Base-by-base conservation (phyloP, 2,888 invertebrate species). In the Leptura quadrifasciata region DNA sequence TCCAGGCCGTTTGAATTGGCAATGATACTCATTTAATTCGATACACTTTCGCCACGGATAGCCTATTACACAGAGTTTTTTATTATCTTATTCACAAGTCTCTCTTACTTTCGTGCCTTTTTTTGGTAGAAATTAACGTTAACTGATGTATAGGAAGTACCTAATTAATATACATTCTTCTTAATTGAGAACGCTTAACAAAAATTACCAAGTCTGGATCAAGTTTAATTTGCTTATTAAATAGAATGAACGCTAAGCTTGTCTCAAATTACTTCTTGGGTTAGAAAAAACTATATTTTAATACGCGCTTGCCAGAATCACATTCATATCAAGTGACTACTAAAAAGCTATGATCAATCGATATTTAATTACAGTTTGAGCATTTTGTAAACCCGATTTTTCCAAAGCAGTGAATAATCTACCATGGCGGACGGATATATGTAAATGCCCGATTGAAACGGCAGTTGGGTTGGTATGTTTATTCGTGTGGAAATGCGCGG, bases 401-500 rank as follows among this genome's bases (percentile, higher is more conserved):
- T 80, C 79, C 77, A 74, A 72, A 75, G 75, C 72, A 75, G 61
- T 81, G 80, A 78, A 78, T 79, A 81, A 80, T 77, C 77, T 75
- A 78, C 77, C 78, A 79, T 77, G 75, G 70, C 72, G 78, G 79
- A 79, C 77, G 80, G 17, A 61, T 71, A 71, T 71, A 71, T 82
- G 81, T 80, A 83, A 81, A 83, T 82, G 77, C 60, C 47, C 75
- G 74, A 68, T 74, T 68, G 64, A 64, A 75, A 72, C 71, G 77
- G 75, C 81, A 83, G 83, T 80, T 83, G 81, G 79, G 76, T 77
- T 74, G 71, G 71, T 74, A 77, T 82, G 83, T 81, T 85, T 81
- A 84, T 84, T 85, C 84, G 84, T 83, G 85, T 85, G 83, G 84
- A 85, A 86, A 84, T 83, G 83, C 83, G 74, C 80, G 82, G 81